phyloP scores from a whole-genome alignment of 2,113 vertebrate species.

The Seriola aureovittata region DNA sequence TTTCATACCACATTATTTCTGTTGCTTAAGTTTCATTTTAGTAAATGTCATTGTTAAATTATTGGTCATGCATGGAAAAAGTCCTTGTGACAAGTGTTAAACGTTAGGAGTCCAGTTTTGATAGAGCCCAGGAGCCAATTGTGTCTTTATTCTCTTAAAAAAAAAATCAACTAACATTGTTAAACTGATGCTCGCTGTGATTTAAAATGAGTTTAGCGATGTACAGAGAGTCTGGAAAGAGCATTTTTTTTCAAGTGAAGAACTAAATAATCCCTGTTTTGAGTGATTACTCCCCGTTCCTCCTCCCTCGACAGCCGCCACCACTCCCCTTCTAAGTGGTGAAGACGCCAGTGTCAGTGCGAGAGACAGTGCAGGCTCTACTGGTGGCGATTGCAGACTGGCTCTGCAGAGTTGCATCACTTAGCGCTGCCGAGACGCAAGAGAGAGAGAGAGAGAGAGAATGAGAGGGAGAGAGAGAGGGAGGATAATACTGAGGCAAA shows the following conservation, averaged over 20 bases:
- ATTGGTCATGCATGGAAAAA: no score
- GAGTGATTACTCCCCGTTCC: slow-evolving; percentile 29
- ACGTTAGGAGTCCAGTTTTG: no score
- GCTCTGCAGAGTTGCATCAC: slow-evolving; percentile 75
- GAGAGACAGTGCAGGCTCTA: slow-evolving; percentile 63
- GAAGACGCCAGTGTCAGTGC: slow-evolving; percentile 71
- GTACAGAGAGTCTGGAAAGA: slow-evolving; percentile 15
- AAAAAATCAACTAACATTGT: neutral
- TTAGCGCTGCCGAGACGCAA: slow-evolving; percentile 46
- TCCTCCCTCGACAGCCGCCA: slow-evolving; percentile 46
- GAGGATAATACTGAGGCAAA: slow-evolving; percentile 46
- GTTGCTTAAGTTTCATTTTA: neutral
- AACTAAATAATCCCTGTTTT: slow-evolving; percentile 25
- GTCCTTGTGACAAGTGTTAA: no score
- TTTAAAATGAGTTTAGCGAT: neutral
- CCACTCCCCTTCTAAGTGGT: slow-evolving; percentile 68
- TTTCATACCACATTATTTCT: neutral
- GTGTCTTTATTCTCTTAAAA: no score
- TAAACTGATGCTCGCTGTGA: neutral
- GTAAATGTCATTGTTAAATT: neutral
- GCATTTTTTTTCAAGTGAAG: slow-evolving; percentile 10
- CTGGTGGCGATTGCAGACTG: slow-evolving; percentile 70
- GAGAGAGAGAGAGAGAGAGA: slow-evolving; percentile 32
- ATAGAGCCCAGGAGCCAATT: neutral
- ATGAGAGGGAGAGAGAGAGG: slow-evolving; percentile 7